These are phyloP conservation scores for Pelmatolapia mariae DNA, from an alignment of 2,113 vertebrate genomes.

Conservation along the genomic window DNA sequence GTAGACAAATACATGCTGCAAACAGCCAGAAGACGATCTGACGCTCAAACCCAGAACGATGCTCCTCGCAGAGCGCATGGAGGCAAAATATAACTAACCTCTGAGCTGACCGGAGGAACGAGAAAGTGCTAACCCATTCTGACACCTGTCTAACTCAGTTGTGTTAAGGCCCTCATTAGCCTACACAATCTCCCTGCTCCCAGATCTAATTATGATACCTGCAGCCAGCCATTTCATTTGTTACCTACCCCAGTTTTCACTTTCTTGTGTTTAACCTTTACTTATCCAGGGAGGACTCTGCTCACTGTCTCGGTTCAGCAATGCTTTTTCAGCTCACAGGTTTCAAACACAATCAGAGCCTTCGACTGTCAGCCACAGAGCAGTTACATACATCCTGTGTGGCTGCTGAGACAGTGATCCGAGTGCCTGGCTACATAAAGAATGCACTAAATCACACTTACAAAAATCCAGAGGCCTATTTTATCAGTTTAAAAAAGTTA, in stretches of 20 bases:
- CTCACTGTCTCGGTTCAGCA: not conserved
- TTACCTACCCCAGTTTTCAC: not conserved
- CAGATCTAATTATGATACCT: not conserved
- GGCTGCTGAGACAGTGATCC: not conserved
- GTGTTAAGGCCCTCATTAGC: not conserved
- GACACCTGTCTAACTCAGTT: not conserved
- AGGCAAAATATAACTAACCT: not conserved
- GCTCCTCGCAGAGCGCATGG: not conserved
- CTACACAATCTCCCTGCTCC: not conserved
- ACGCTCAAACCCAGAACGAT: not conserved
- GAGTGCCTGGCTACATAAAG: not conserved
- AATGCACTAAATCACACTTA: not conserved
- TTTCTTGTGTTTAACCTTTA: not conserved
- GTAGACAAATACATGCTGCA: conserved; percentile 27
- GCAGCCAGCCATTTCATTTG: not conserved
- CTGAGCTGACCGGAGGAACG: not conserved
- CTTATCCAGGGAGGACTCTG: not conserved
- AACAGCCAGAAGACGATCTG: not conserved
- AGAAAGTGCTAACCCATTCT: not conserved
- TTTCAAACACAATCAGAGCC: not conserved
- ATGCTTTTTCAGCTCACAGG: not conserved
- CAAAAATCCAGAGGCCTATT: not conserved
- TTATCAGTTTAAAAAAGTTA: not conserved
- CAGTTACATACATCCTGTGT: not conserved
- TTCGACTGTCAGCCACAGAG: not conserved